Evolutionary conservation across 2,113 vertebrate genomes (phyloP).

Genomic region (Planiliza haematocheilus): DNA sequence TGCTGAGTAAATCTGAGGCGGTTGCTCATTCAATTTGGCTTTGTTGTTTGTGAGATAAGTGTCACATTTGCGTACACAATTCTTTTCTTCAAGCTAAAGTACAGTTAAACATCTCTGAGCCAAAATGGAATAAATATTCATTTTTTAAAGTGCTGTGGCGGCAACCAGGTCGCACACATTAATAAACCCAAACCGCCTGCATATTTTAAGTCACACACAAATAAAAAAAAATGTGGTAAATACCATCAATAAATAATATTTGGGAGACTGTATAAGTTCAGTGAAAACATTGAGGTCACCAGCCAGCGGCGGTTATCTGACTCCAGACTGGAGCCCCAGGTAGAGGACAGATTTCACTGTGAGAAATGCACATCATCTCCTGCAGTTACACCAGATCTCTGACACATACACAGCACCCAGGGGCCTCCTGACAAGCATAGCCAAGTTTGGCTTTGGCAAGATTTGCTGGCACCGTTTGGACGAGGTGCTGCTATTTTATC

Average conservation of each 20-base stretch:
- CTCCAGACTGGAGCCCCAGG: conserved; percentile 77
- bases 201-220: conserved; percentile 52
- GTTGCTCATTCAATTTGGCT: conserved; percentile 64
- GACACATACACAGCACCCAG: conserved; percentile 59
- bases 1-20: conserved; percentile 79
- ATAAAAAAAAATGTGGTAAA: conserved; percentile 34
- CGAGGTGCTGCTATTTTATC: conserved; percentile 45
- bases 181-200: conserved; percentile 44
- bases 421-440: conserved; percentile 37
- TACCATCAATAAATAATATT: conserved; percentile 63
- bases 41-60: conserved; percentile 61
- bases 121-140: conserved; percentile 37
- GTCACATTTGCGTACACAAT: conserved; percentile 51
- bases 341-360: conserved; percentile 77
- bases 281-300: conserved; percentile 79
- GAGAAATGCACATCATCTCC: conserved; percentile 71
- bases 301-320: conserved; percentile 77
- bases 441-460: conserved; percentile 49
- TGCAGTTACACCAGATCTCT: conserved; percentile 72
- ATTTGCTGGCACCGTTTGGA: conserved; percentile 48
- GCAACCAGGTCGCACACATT: conserved; percentile 26
- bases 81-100: conserved; percentile 32
- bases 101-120: conserved; percentile 29
- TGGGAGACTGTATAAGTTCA: conserved; percentile 51
- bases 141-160: conserved; percentile 24